A percentile compares a stretch with the other conserved stretches of the same genome.
Evolutionary conservation across 1,140 invertebrate genomes (phyloP).

Genomic region (Teleogryllus occipitalis): DNA sequence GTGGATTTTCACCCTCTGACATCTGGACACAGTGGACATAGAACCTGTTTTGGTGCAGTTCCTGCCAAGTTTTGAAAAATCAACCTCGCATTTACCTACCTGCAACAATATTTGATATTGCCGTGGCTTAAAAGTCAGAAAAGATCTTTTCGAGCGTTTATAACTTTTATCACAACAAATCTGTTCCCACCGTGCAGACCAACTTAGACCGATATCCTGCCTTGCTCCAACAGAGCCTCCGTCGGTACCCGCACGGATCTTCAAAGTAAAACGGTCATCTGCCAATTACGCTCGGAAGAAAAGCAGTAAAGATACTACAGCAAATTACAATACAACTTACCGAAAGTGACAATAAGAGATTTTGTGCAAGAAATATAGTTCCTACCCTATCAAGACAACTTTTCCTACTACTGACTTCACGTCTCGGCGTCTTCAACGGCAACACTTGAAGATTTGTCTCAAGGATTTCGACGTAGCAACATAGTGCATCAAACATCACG

Average conservation of each 20-base stretch:
- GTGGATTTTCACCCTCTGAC: neutral
- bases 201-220: neutral
- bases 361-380: neutral
- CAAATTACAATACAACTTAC: neutral
- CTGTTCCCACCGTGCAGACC: neutral
- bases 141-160: neutral
- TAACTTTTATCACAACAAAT: neutral
- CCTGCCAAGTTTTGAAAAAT: neutral
- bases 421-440: neutral
- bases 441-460: neutral
- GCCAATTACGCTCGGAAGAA: too few relatives aligned
- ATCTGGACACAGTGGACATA: neutral
- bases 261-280: too few relatives aligned
- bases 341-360: neutral
- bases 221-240: neutral
- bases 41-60: neutral
- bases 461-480: neutral
- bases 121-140: neutral
- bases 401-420: neutral
- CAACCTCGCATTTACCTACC: neutral
- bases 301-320: too few relatives aligned
- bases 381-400: neutral
- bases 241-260: too few relatives aligned
- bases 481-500: neutral
- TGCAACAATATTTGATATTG: neutral